Evolutionary conservation across 2,797 vertebrate species (phyloP).

Genomic region (Threskiornis aethiopicus): DNA sequence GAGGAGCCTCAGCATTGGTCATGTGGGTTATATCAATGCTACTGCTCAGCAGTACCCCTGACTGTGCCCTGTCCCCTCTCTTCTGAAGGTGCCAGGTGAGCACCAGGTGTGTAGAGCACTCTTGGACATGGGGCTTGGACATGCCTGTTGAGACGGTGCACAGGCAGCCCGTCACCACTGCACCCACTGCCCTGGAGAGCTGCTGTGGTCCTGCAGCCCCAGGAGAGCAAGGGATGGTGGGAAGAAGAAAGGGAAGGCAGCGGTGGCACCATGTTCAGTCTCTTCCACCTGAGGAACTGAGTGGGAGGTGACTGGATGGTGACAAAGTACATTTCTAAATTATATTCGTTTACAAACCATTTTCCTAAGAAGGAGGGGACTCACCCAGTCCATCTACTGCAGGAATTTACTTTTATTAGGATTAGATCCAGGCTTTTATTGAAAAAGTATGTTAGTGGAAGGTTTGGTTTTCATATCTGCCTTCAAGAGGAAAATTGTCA

Average conservation of each 20-base stretch:
- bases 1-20: neutral
- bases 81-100: neutral
- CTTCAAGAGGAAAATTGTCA: neutral
- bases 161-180: neutral
- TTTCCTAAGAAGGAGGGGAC: neutral
- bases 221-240: neutral
- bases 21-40: neutral
- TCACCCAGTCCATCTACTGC: neutral
- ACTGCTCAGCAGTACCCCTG: neutral
- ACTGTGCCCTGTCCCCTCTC: neutral
- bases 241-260: neutral
- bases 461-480: neutral
- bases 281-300: neutral
- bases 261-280: neutral
- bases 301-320: neutral
- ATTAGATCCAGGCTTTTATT: neutral
- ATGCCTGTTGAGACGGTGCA: accelerated
- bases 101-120: neutral
- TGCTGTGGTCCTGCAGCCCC: neutral
- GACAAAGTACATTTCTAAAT: neutral
- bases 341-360: neutral
- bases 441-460: neutral
- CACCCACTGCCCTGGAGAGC: neutral
- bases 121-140: neutral
- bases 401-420: neutral